Base-by-base conservation (phyloP, 2,113 vertebrate species). In the Phoxinus phoxinus region DNA sequence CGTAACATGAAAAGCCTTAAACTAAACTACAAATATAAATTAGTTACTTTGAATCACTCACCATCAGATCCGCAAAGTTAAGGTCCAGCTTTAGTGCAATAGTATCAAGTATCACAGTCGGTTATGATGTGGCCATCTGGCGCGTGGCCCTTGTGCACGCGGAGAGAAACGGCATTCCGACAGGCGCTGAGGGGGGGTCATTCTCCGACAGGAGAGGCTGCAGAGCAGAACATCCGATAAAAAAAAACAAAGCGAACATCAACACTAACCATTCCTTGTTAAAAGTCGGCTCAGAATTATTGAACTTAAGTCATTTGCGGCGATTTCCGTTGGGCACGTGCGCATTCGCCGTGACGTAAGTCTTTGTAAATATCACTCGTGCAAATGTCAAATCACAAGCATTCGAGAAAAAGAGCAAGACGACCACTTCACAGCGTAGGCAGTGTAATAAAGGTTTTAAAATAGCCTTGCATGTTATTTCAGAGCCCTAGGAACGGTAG, bases 51-150 rank as follows among this genome's bases (percentile, higher is more conserved):
- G 25, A 67, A 59, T 81, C 12, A 96, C 96, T 96, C 92, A 97
- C 96, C 96, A 96, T 96, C 94, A 95, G 96, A 93, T 92, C 95
- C 92, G 94, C 90, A 92, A 94, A 95, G 95, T 95, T 92, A 88
- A 88, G 86, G 87, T 94, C 91, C 93, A 89, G 92, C 58, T 89
- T 91, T 90, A 89, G 93, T 91, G 90, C 91, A 93, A 91, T 85
- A 88, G 91, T 91, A 86, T 92, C 91, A 85, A 46, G 77, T 69
- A 67, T 81, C 88, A 80, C 92, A 91, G 90, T 90, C 87, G 83
- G 87, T 94, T 95, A 96, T 89, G 94, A 94, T 58, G 94, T 93
- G 85, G 91, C 95, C 91, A 93, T 93, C 91, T 94, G 94, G 92
- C 93, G 91, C 88, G 93, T 91, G 92, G 94, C 93, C 94, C 94